Evolutionary conservation across 2,797 vertebrate species (phyloP).

Genomic region (Xyrichtys novacula): DNA sequence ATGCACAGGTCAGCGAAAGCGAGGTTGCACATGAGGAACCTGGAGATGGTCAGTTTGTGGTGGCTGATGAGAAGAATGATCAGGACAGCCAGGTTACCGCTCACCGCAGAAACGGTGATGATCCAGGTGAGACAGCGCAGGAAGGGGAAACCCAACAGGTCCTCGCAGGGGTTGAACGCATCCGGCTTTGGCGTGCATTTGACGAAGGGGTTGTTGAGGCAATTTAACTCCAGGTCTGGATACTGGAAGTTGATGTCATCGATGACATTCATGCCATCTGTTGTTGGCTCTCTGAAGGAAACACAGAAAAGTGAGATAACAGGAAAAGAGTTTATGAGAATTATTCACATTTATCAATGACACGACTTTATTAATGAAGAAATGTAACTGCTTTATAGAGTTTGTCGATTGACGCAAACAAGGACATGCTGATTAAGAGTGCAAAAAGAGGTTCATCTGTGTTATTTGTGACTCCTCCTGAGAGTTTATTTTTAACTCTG

Average conservation of each 20-base stretch:
- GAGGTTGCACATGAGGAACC: slow-evolving; percentile 95
- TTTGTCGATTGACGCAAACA: too few relatives aligned
- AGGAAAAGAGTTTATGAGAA: background rate
- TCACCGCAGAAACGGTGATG: slow-evolving; percentile 87
- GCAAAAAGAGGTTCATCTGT: too few relatives aligned
- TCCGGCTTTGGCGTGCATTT: slow-evolving; percentile 90
- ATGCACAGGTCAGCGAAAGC: slow-evolving; percentile 94
- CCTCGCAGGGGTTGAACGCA: slow-evolving; percentile 93
- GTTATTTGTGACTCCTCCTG: too few relatives aligned
- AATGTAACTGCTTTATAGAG: background rate
- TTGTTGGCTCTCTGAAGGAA: slow-evolving; percentile 67
- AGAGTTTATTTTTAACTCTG: too few relatives aligned
- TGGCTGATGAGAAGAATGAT: slow-evolving; percentile 87
- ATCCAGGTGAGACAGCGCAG: slow-evolving; percentile 91
- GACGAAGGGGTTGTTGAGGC: slow-evolving; percentile 81
- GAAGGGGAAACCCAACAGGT: slow-evolving; percentile 90
- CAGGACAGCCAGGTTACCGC: slow-evolving; percentile 89
- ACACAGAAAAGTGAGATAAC: slow-evolving; percentile 27
- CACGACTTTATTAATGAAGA: background rate
- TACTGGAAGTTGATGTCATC: slow-evolving; percentile 79
- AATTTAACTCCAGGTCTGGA: slow-evolving; percentile 82
- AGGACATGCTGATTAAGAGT: too few relatives aligned
- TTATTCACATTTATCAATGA: background rate
- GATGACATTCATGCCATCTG: slow-evolving; percentile 42
- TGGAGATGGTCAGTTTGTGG: slow-evolving; percentile 90